phyloP scores from a whole-genome alignment of 2,797 vertebrate species.

The Columba guinea region DNA sequence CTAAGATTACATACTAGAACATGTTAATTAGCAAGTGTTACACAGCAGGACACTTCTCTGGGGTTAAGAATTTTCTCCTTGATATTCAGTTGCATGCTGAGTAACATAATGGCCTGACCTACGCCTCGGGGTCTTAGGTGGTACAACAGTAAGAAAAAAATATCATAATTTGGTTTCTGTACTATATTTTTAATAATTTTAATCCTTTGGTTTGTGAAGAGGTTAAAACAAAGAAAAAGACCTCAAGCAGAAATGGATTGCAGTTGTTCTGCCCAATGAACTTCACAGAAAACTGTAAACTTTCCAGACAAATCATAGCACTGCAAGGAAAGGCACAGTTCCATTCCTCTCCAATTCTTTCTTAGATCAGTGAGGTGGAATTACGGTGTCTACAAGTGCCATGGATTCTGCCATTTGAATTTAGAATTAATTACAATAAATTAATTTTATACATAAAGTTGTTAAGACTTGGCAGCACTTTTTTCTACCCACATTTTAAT shows the following conservation, averaged over 20 bases:
- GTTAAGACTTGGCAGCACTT: not conserved
- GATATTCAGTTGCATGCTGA: not conserved
- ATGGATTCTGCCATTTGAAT: not conserved
- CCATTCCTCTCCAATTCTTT: not conserved
- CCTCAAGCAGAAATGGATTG: not conserved
- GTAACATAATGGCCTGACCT: not conserved
- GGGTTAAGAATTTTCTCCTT: not conserved
- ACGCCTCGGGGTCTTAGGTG: not conserved
- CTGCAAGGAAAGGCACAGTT: not conserved
- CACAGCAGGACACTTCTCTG: not conserved
- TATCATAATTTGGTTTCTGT: not conserved
- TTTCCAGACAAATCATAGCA: not conserved
- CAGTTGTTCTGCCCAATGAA: not conserved
- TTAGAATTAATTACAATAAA: not conserved
- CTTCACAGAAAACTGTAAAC: not conserved
- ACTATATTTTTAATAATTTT: not conserved
- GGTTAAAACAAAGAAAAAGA: not conserved
- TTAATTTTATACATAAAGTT: not conserved
- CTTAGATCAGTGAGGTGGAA: not conserved
- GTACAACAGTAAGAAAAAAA: not conserved
- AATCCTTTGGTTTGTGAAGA: not conserved
- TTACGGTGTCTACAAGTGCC: not conserved
- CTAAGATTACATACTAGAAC: not conserved
- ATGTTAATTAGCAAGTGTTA: not conserved
- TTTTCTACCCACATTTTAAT: not conserved